A percentile compares a stretch with the other conserved stretches of the same genome.
phyloP scores from a whole-genome alignment of 1,140 invertebrate species.

The Potamilus streckersoni region DNA sequence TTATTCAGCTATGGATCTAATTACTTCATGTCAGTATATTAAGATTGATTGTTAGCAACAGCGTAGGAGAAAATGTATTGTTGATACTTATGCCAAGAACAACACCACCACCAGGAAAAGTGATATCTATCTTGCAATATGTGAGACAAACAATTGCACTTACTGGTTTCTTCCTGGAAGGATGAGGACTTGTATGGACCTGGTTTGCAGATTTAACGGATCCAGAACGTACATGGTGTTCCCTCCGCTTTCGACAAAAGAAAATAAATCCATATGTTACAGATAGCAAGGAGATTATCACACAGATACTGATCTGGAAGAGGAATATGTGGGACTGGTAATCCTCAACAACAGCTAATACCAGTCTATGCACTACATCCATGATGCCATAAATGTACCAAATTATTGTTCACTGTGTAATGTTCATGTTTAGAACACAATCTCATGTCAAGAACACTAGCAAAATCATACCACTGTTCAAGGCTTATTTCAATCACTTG shows the following conservation, averaged over 20 bases:
- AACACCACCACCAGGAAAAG: too few relatives aligned
- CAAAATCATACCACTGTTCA: too few relatives aligned
- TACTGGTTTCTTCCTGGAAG: constrained; percentile 42
- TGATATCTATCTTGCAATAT: too few relatives aligned
- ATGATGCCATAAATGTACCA: neutral
- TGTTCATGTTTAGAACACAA: too few relatives aligned
- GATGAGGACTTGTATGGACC: constrained; percentile 53
- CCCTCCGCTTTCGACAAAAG: constrained; percentile 51
- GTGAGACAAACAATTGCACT: neutral
- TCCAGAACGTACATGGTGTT: constrained; percentile 49
- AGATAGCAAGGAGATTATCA: constrained; percentile 32
- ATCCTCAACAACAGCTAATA: constrained; percentile 16
- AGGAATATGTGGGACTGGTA: constrained; percentile 3
- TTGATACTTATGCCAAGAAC: too few relatives aligned
- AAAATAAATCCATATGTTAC: constrained; percentile 33
- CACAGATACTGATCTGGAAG: constrained; percentile 7
- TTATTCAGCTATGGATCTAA: too few relatives aligned
- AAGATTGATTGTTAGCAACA: too few relatives aligned
- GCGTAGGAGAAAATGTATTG: too few relatives aligned
- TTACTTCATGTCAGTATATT: too few relatives aligned
- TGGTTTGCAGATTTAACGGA: constrained; percentile 43
- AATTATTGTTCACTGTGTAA: too few relatives aligned
- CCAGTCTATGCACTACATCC: constrained; percentile 17
- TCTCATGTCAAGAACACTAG: too few relatives aligned
- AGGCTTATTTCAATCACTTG: too few relatives aligned